Percentiles rank a stretch among this genome's conserved stretches.
phyloP scores from a whole-genome alignment of 1,140 invertebrate species.

The Drosophila baimaii region DNA sequence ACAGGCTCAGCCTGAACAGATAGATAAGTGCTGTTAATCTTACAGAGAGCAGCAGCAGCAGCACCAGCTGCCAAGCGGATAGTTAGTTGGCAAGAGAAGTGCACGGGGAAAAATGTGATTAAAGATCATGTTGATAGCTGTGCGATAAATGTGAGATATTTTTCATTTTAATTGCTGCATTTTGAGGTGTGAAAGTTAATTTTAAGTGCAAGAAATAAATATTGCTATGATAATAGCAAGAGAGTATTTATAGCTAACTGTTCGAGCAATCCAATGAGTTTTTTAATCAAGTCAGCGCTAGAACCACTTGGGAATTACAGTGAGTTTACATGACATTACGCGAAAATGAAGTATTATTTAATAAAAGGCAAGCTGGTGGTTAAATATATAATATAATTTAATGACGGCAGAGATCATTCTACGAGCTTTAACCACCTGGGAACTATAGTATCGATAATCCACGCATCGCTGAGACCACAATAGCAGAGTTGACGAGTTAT shows the following conservation, averaged over 20 bases:
- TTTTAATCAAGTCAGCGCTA: not conserved
- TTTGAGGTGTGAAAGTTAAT: not conserved
- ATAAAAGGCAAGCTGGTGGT: no score
- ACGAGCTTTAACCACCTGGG: no score
- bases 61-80: conserved; percentile 44
- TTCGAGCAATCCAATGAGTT: not conserved
- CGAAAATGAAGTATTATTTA: no score
- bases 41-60: conserved; percentile 42
- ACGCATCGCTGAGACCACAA: no score
- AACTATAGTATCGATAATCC: no score
- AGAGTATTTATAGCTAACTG: not conserved
- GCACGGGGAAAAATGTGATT: conserved; percentile 12
- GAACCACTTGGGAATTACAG: no score
- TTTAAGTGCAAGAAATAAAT: not conserved
- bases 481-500: no score
- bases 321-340: no score
- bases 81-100: conserved; percentile 2
- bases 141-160: not conserved
- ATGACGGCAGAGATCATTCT: no score
- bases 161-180: not conserved
- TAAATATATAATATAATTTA: no score
- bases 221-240: not conserved
- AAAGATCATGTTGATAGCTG: not conserved
- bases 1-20: conserved; percentile 26
- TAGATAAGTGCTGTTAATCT: conserved; percentile 66